A percentile compares a stretch with the other conserved stretches of the same genome.
These are phyloP conservation scores for Micromesistius poutassou DNA, from an alignment of 2,797 vertebrate species.

Conservation along the genomic window DNA sequence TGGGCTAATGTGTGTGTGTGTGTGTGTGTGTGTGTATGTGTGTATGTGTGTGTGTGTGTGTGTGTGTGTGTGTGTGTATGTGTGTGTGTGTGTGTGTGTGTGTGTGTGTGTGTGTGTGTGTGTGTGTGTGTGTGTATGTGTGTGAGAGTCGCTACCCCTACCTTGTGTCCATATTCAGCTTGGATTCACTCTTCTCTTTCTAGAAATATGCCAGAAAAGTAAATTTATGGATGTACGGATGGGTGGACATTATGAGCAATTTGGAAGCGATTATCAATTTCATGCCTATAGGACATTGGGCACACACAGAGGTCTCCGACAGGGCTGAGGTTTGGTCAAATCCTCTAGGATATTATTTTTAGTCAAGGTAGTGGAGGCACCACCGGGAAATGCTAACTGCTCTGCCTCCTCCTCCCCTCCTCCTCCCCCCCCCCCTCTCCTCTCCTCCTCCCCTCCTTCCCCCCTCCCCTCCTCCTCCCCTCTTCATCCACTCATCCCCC, in stretches of 20 bases:
- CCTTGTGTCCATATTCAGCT: neutral
- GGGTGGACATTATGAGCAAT: neutral
- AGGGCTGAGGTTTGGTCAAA: neutral
- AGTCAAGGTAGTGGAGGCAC: neutral
- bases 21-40: neutral
- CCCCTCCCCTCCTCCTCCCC: neutral
- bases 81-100: neutral
- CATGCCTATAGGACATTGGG: neutral
- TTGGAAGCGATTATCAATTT: slow-evolving; percentile 2
- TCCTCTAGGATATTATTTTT: neutral
- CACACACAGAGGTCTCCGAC: neutral
- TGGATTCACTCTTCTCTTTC: neutral
- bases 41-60: slow-evolving; percentile 4
- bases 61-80: slow-evolving; percentile 2
- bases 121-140: neutral
- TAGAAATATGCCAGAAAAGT: neutral
- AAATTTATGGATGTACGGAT: neutral
- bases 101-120: neutral
- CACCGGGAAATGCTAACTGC: neutral
- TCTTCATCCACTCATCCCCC: neutral
- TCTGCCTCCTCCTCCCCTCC: neutral
- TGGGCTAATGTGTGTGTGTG: neutral
- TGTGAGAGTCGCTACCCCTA: neutral
- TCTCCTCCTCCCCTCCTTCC: neutral
- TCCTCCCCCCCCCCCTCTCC: neutral